Conservation (phyloP, 1,140 invertebrate genomes). For the Choristoneura fumiferana region DNA sequence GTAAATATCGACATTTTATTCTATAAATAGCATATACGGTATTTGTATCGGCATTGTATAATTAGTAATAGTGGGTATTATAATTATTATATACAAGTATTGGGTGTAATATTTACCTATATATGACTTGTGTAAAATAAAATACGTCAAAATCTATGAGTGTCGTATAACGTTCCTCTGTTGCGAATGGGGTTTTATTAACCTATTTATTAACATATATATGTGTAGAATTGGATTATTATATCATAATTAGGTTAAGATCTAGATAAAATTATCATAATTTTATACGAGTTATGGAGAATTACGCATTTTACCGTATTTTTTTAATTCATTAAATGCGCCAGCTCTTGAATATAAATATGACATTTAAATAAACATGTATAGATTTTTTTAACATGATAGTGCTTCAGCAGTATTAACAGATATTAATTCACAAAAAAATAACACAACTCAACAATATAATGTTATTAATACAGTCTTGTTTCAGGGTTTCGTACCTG, state of each 20-base stretch:
- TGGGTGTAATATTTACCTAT: constrained; percentile 43
- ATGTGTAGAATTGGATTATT: constrained; percentile 49
- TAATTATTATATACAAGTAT: constrained; percentile 52
- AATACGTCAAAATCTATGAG: constrained; percentile 43
- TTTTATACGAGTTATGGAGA: constrained; percentile 45
- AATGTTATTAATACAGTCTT: too few species aligned
- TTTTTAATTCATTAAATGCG: not conserved
- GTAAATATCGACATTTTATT: constrained; percentile 57
- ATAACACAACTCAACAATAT: too few species aligned
- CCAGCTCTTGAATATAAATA: too few species aligned
- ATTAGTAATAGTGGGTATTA: constrained; percentile 44
- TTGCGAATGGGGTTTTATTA: constrained; percentile 58
- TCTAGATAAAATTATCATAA: constrained; percentile 37
- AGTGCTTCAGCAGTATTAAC: too few species aligned
- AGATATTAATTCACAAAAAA: too few species aligned
- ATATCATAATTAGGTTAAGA: constrained; percentile 37
- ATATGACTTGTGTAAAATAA: constrained; percentile 39
- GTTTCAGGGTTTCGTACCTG: too few species aligned
- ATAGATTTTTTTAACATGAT: too few species aligned
- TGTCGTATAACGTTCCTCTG: constrained; percentile 67
- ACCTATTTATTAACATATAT: constrained; percentile 53
- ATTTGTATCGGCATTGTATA: constrained; percentile 58
- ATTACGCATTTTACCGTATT: constrained; percentile 49
- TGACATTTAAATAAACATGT: too few species aligned
- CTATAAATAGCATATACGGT: constrained; percentile 48